Evolutionary conservation across 2,113 vertebrate genomes (phyloP), one percentile per base, ranked within the genome.

Genomic region (Montifringilla adamsi): DNA sequence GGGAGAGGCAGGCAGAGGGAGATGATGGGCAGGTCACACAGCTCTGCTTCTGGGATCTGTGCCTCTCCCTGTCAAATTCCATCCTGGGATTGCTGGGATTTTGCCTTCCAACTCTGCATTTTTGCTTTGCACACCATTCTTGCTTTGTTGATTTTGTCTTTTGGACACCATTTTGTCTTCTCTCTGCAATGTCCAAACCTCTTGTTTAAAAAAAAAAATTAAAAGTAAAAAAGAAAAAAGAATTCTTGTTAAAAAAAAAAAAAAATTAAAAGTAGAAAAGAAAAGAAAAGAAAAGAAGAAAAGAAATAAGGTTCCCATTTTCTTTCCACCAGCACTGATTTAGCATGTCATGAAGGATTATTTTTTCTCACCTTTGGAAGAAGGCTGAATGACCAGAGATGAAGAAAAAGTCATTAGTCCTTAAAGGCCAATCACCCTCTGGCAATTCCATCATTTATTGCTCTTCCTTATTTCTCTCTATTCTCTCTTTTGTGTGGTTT

Each of bases 371-470:
- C 84, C 62, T 96, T 84, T 91, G 37, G 47, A 95, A 52, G 46
- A 63, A 91, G 33, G 39, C 47, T 82, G 80, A 87, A 91, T 87
- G 90, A 91, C 69, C 78, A 93, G 58, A 94, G 67, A 79, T 64
- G 62, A 87, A 78, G 41, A 66, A 92, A 89, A 94, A 91, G 60
- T 62, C 73, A 79, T 91, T 82, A 92, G 87, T 87, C 85, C 78
- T 94, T 89, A 91, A 96, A 95, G 87, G 92, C 56, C 74, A 89
- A 68, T 85, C 78, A 87, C 47, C 87, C 66, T 82, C 78, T 56
- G 31, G 92, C 79, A 73, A 89, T 80, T 73, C 35, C 41, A 74
- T 78, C 59, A 47, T 77, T 89, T 95, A 83, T 35, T 77, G 76
- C 46, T 76, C 70, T 66, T 63, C 33, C 46, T 93, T 67, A 59